A percentile compares a stretch with the other conserved stretches of the same genome.
These are phyloP conservation scores for western clawed frog (Xenopus tropicalis) DNA, from an alignment of 2,113 vertebrate genomes.

Conservation along the genomic window UCB_Xtro_10.0 CM004452.2:37997001-37997500, in stretches of 20 bases:
- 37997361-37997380: no score
- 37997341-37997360: no score
- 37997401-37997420: no score
- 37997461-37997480: no score
- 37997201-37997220: conserved; percentile 17
- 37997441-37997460: no score
- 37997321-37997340: no score
- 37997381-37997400: no score
- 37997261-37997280: conserved; percentile 26
- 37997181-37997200: conserved; percentile 25
- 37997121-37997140: conserved; percentile 16
- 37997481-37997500: no score
- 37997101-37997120: conserved; percentile 9
- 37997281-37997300: conserved; percentile 29
- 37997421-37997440: no score
- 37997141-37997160: conserved; percentile 1
- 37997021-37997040: conserved; percentile 34
- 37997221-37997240: not conserved
- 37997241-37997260: not conserved
- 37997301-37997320: not conserved
- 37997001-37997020: not conserved
- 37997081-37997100: conserved; percentile 1
- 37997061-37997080: not conserved
- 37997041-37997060: conserved; percentile 26
- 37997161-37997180: conserved; percentile 17